Percentiles rank a stretch among this genome's conserved stretches.
These are phyloP conservation scores for Aleiodes leptofemur DNA, from an alignment of 2,888 invertebrate genomes.

Conservation along the genomic window DNA sequence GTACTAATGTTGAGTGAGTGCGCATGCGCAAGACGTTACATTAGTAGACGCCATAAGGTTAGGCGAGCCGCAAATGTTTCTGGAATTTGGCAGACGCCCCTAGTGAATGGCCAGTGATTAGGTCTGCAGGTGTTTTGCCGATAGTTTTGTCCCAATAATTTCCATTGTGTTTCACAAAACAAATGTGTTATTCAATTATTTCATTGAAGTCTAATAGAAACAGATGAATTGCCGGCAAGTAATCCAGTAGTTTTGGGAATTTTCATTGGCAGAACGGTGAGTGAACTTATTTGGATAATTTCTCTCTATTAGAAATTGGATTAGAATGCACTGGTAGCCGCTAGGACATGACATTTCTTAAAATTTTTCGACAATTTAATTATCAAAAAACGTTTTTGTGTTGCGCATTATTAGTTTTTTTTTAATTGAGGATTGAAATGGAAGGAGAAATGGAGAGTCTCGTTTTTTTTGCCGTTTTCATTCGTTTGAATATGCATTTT, in stretches of 20 bases:
- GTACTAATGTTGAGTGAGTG: background rate
- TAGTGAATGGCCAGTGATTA: constrained; percentile 34
- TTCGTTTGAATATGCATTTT: background rate
- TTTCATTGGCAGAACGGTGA: constrained; percentile 10
- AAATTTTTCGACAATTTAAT: constrained; percentile 23
- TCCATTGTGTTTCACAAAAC: constrained; percentile 34
- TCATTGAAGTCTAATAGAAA: background rate
- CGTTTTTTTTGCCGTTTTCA: no score
- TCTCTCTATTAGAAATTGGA: background rate
- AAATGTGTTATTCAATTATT: constrained; percentile 26
- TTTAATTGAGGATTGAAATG: background rate
- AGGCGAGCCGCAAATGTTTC: constrained; percentile 44
- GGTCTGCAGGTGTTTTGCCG: background rate
- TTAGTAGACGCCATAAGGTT: constrained; percentile 2
- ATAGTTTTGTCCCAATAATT: background rate
- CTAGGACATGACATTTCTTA: background rate
- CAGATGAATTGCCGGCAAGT: background rate
- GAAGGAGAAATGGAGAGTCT: no score
- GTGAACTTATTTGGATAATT: constrained; percentile 3
- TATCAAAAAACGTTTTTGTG: constrained; percentile 13
- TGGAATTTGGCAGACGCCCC: constrained; percentile 60
- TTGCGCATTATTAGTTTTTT: background rate
- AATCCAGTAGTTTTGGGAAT: background rate
- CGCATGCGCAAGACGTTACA: constrained; percentile 43
- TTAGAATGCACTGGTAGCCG: background rate